Evolutionary conservation across 2,888 invertebrate genomes (phyloP).

Genomic region (Gymnosoma rotundatum): DNA sequence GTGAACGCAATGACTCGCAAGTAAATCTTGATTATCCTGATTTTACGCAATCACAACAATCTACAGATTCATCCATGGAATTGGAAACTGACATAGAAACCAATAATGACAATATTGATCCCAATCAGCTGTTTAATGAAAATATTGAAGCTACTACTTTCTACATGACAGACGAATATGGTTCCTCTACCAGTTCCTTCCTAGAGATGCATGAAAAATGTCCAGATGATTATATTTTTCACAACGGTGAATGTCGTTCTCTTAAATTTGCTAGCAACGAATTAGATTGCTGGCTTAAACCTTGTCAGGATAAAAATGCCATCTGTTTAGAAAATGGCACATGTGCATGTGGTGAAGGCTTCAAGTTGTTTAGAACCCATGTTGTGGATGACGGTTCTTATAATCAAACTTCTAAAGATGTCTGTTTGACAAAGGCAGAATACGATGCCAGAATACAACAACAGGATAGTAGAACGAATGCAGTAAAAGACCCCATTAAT

Average conservation of each 20-base stretch:
- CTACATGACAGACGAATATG: background rate
- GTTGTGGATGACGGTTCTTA: background rate
- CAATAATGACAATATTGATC: slow-evolving; percentile 36
- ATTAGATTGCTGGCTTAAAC: slow-evolving; percentile 66
- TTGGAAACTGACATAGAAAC: slow-evolving; percentile 35
- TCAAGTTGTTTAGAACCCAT: slow-evolving; percentile 25
- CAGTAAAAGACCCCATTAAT: background rate
- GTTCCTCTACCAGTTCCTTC: background rate
- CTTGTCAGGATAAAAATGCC: slow-evolving; percentile 54
- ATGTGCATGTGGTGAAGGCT: slow-evolving; percentile 55
- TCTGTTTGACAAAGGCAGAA: slow-evolving; percentile 21
- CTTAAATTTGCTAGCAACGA: slow-evolving; percentile 74
- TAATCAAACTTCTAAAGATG: slow-evolving; percentile 10
- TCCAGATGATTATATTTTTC: slow-evolving; percentile 72
- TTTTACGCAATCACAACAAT: background rate
- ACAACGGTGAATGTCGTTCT: slow-evolving; percentile 74
- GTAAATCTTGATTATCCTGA: background rate
- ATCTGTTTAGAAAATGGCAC: slow-evolving; percentile 61
- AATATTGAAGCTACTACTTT: slow-evolving; percentile 24
- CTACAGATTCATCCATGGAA: background rate
- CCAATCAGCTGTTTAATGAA: slow-evolving; percentile 55
- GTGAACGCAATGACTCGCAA: slow-evolving; percentile 51
- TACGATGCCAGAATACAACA: slow-evolving; percentile 3
- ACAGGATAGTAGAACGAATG: background rate
- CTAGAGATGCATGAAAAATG: slow-evolving; percentile 62